A percentile compares a stretch with the other conserved stretches of the same genome.
These are phyloP conservation scores for Scarus forsteni DNA, from an alignment of 2,797 vertebrate genomes.

Conservation along the genomic window DNA sequence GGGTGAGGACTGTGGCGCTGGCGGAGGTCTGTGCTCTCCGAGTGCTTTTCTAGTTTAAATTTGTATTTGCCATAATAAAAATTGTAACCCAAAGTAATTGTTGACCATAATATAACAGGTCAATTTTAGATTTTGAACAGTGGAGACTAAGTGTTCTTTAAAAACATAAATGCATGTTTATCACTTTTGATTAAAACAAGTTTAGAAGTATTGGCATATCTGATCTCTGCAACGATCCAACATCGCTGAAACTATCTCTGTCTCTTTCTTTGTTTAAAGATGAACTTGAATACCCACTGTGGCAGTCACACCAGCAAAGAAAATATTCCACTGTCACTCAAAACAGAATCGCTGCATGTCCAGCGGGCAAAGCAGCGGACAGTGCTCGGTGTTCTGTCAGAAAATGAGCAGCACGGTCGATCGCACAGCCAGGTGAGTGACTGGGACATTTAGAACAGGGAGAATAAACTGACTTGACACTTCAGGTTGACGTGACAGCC, in stretches of 20 bases:
- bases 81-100: no score
- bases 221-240: no score
- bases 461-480: not conserved
- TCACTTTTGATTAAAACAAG: no score
- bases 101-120: no score
- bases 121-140: no score
- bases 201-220: no score
- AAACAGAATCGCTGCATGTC: conserved; percentile 39
- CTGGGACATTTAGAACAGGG: not conserved
- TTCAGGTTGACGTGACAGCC: not conserved
- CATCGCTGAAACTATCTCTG: not conserved
- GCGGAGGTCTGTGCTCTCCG: no score
- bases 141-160: no score
- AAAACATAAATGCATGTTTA: no score
- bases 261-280: conserved; percentile 46
- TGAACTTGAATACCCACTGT: conserved; percentile 59
- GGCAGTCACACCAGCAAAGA: conserved; percentile 61
- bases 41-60: no score
- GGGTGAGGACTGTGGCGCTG: no score
- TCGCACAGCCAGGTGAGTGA: conserved; percentile 74
- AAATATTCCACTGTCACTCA: conserved; percentile 53
- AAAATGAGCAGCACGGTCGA: conserved; percentile 71
- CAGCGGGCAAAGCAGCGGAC: conserved; percentile 68
- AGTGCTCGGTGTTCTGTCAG: conserved; percentile 76
- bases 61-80: no score